phyloP scores from a whole-genome alignment of 2,888 invertebrate species.

The Ectobius pallidus region DNA sequence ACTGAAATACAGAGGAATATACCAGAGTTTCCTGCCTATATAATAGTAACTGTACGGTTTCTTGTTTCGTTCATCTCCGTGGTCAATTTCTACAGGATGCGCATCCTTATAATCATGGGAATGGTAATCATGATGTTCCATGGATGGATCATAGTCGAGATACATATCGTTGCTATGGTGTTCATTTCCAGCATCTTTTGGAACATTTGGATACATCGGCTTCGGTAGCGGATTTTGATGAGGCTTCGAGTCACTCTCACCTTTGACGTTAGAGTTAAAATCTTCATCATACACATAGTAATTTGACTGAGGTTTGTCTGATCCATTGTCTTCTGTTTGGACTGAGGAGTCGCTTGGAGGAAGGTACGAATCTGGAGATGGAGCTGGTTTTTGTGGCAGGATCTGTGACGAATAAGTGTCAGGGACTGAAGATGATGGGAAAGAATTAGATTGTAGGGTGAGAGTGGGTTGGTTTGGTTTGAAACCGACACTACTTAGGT shows the following conservation, averaged over 20 bases:
- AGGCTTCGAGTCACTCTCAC: too few species aligned
- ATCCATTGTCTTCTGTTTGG: neutral
- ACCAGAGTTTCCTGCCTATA: slow-evolving; percentile 75
- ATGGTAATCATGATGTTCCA: slow-evolving; percentile 60
- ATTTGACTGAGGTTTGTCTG: too few species aligned
- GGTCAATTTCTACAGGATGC: slow-evolving; percentile 46
- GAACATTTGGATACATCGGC: too few species aligned
- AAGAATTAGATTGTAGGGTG: too few species aligned
- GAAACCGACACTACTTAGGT: too few species aligned
- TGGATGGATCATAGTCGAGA: slow-evolving; percentile 47
- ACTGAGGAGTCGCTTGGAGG: too few species aligned
- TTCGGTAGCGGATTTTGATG: too few species aligned
- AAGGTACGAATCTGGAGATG: neutral
- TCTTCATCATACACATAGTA: too few species aligned
- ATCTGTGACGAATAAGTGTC: neutral
- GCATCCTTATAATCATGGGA: slow-evolving; percentile 56
- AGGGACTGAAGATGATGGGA: too few species aligned
- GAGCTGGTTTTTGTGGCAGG: slow-evolving; percentile 17
- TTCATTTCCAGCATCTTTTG: neutral
- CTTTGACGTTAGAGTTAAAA: too few species aligned
- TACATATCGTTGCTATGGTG: neutral
- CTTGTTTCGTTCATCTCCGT: slow-evolving; percentile 48
- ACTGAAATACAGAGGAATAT: slow-evolving; percentile 76
- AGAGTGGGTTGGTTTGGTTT: too few species aligned
- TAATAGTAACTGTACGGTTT: slow-evolving; percentile 73